Base-by-base conservation (phyloP, 2,113 vertebrate genomes). In the Oryzias celebensis region DNA sequence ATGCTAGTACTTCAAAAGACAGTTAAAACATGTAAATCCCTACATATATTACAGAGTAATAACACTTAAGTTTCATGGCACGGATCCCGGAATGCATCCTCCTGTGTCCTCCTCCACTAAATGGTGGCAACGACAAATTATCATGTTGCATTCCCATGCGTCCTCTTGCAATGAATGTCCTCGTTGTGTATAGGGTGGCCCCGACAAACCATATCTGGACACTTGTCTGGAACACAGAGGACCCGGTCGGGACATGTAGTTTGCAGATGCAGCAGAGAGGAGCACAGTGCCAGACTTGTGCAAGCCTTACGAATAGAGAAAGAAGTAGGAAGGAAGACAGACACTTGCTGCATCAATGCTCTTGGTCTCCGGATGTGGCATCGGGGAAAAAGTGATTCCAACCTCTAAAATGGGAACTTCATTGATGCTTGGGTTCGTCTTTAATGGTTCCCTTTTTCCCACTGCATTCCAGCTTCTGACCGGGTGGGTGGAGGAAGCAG, bases 181-280 rank as follows among this genome's bases (percentile, higher is more conserved):
- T 58, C 42, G 45, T 81, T 90, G 86, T 88, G 84, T 55, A 54
- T 52, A 73, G n/a, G 69, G 44, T 51, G 58, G 42, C 18, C 69
- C 72, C 83, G 80, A 80, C 85, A 82, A 73, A 62, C 43, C 41
- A 17, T 56, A 78, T 86, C 88, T 85, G 73, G 80, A 42, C 71
- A 36, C 75, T 74, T 4, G 83, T 86, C 83, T 85, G 78, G 69
- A 53, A 49, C 62, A 15, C 13, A 8, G 82, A 78, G 77, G 76
- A 57, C 26, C 48, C 23, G n/a, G 45, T 55, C 51, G 50, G 76
- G 81, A 84, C 80, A 77, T 56, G 18, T 1, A 20, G 60, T 48
- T 57, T 56, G 73, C 80, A 84, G 84, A 86, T 80, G 82, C 51
- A 46, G 83, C 54, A 1, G 51, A 41, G 64, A 68, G 64, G 47